These are phyloP conservation scores for Brachyalestes nurse DNA, from an alignment of 2,797 vertebrate species.

Conservation along the genomic window DNA sequence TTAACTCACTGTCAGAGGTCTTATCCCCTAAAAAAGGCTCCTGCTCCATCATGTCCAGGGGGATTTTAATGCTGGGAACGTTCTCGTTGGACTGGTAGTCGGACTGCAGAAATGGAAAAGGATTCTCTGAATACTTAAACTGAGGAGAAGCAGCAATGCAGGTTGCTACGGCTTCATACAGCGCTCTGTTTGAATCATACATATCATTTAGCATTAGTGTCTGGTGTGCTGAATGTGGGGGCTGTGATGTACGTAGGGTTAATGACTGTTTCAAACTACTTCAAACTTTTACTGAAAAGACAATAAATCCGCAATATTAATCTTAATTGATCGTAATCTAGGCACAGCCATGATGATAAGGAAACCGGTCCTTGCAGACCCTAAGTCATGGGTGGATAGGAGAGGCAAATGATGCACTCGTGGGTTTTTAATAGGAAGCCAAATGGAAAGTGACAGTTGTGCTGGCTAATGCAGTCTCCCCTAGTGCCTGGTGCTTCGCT, in stretches of 20 bases:
- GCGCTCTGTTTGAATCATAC: neutral
- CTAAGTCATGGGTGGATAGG: neutral
- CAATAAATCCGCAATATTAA: neutral
- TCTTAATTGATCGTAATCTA: neutral
- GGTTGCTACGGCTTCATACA: neutral
- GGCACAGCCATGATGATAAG: neutral
- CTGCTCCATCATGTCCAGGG: slow-evolving; percentile 99
- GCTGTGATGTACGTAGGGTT: neutral
- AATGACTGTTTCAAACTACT: neutral
- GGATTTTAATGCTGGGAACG: slow-evolving; percentile 98
- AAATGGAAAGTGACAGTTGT: slow-evolving; percentile 36
- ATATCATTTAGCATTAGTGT: neutral
- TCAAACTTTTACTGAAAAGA: neutral
- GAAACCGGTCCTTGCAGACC: neutral
- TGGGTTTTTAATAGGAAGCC: slow-evolving; percentile 14
- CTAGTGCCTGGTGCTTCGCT: slow-evolving; percentile 1
- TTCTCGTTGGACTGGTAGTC: slow-evolving; percentile 97
- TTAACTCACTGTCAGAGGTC: slow-evolving; percentile 97
- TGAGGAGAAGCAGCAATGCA: slow-evolving; percentile 47
- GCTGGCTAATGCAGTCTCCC: slow-evolving; percentile 25
- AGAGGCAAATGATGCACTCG: slow-evolving; percentile 1
- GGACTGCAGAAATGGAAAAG: slow-evolving; percentile 83
- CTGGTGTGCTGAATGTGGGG: neutral
- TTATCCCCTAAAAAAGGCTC: slow-evolving; percentile 98
- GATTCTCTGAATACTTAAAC: slow-evolving; percentile 14